A percentile compares a stretch with the other conserved stretches of the same genome.
Evolutionary conservation across 2,888 invertebrate species (phyloP).

Genomic region (Hydrotaea cyrtoneurina): DNA sequence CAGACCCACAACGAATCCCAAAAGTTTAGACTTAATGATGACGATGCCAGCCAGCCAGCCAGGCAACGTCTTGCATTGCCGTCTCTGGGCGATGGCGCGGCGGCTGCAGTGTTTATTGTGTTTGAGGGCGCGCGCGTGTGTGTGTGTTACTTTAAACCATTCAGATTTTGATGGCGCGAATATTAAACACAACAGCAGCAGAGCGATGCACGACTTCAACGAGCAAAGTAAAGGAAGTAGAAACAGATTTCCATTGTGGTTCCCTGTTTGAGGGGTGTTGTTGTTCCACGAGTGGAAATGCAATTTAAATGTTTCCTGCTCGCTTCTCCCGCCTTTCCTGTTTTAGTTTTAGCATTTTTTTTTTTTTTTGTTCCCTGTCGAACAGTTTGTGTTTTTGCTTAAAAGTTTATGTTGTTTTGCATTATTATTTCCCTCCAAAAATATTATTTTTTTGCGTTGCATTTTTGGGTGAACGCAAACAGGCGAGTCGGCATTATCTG

Average conservation of each 20-base stretch:
- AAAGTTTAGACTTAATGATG: slow-evolving; percentile 20
- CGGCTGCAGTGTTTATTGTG: neutral
- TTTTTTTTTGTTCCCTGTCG: neutral
- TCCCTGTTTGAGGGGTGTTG: slow-evolving; percentile 30
- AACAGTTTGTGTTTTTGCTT: slow-evolving; percentile 27
- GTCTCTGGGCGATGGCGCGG: neutral
- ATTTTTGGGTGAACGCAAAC: neutral
- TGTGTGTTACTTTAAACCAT: slow-evolving; percentile 16
- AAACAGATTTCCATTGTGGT: slow-evolving; percentile 44
- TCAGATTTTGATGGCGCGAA: slow-evolving; percentile 32
- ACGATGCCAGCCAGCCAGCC: neutral
- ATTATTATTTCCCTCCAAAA: slow-evolving; percentile 33
- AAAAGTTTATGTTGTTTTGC: slow-evolving; percentile 41
- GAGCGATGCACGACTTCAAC: neutral
- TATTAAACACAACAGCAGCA: slow-evolving; percentile 27
- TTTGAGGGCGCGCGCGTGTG: neutral
- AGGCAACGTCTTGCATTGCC: neutral
- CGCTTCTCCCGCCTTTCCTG: neutral
- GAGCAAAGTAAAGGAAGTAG: slow-evolving; percentile 19
- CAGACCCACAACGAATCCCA: slow-evolving; percentile 10
- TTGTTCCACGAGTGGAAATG: slow-evolving; percentile 49
- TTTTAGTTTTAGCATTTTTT: neutral
- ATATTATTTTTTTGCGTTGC: slow-evolving; percentile 1
- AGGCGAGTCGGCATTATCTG: slow-evolving; percentile 52
- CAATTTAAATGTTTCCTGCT: slow-evolving; percentile 57